Percentiles rank a stretch among this genome's conserved stretches.
Evolutionary conservation across 2,113 vertebrate species (phyloP).

Genomic region (Chamaetylas fuelleborni): DNA sequence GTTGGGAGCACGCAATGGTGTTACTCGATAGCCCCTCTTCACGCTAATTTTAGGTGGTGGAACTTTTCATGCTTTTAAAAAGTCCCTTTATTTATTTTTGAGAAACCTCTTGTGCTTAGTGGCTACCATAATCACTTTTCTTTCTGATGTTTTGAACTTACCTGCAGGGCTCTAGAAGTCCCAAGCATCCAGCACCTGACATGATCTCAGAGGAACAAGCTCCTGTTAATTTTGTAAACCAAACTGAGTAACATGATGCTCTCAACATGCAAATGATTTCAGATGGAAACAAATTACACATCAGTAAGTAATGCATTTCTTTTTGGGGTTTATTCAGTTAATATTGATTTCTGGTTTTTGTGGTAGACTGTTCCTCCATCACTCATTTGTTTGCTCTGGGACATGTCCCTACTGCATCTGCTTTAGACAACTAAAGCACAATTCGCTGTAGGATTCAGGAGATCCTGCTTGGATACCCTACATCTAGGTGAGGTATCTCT

Average conservation of each 20-base stretch:
- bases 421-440: background rate
- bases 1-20: background rate
- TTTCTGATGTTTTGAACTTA: background rate
- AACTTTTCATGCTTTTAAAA: background rate
- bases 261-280: slow-evolving; percentile 3
- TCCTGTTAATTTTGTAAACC: background rate
- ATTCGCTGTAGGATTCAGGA: background rate
- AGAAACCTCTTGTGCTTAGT: background rate
- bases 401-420: background rate
- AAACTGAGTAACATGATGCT: background rate
- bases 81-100: background rate
- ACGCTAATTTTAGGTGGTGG: background rate
- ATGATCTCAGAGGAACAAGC: background rate
- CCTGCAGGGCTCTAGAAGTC: background rate
- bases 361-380: background rate
- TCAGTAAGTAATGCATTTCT: slow-evolving; percentile 31
- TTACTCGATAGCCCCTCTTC: background rate
- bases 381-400: background rate
- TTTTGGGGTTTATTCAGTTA: background rate
- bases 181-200: background rate
- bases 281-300: slow-evolving; percentile 28
- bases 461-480: background rate
- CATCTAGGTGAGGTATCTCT: background rate
- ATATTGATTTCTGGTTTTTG: background rate
- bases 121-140: background rate